Evolutionary conservation across 2,888 invertebrate species (phyloP).

Genomic region (Perithous albicinctus): DNA sequence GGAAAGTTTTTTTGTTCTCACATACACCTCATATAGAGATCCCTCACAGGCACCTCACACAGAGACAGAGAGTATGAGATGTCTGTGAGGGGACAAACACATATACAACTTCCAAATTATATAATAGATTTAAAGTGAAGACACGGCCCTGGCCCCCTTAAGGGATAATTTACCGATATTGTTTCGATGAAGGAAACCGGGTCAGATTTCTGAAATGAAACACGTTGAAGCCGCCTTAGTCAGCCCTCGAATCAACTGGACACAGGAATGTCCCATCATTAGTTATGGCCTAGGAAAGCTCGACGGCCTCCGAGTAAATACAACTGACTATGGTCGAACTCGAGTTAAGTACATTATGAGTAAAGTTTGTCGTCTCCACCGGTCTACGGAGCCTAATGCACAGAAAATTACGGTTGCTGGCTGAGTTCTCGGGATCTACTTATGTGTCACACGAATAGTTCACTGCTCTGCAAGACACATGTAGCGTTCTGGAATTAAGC

Average conservation of each 20-base stretch:
- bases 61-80: no score
- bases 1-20: no score
- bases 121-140: not conserved
- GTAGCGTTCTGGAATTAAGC: constrained; percentile 31
- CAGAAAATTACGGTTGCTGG: constrained; percentile 61
- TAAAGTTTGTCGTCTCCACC: constrained; percentile 52
- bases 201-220: constrained; percentile 3
- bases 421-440: constrained; percentile 39
- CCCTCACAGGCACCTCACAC: no score
- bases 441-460: constrained; percentile 49
- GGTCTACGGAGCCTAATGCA: constrained; percentile 51
- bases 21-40: no score
- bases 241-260: constrained; percentile 64
- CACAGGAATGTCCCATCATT: constrained; percentile 48
- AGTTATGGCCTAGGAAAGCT: constrained; percentile 56
- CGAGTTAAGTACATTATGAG: constrained; percentile 62
- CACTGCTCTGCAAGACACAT: constrained; percentile 14
- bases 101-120: not conserved
- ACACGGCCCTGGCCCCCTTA: no score
- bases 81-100: no score
- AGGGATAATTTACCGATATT: not conserved
- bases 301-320: constrained; percentile 57
- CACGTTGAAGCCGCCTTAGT: constrained; percentile 51
- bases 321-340: constrained; percentile 53
- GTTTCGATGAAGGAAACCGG: constrained; percentile 7